These are phyloP conservation scores for Cheilosia vernalis DNA, from an alignment of 2,888 invertebrate species.

Conservation along the genomic window DNA sequence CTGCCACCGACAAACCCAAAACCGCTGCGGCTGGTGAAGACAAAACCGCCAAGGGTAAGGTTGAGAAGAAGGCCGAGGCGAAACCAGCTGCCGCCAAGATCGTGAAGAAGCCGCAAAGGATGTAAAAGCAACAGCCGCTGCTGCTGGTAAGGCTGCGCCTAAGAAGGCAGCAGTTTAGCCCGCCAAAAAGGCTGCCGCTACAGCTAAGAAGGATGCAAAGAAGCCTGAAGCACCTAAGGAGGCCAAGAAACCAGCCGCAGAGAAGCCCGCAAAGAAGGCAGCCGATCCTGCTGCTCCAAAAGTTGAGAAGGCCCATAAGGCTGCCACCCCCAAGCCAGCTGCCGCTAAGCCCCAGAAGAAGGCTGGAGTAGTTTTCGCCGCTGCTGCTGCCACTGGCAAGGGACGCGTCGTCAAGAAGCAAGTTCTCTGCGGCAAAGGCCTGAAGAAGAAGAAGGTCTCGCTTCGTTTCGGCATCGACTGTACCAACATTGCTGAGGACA, in stretches of 20 bases:
- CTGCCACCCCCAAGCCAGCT: slow-evolving; percentile 78
- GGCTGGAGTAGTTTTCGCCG: slow-evolving; percentile 78
- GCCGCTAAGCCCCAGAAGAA: slow-evolving; percentile 79
- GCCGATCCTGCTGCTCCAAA: slow-evolving; percentile 74
- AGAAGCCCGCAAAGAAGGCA: slow-evolving; percentile 72
- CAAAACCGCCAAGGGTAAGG: slow-evolving; percentile 81
- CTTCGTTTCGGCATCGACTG: slow-evolving; percentile 98
- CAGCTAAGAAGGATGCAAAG: slow-evolving; percentile 84
- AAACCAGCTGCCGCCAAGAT: slow-evolving; percentile 82
- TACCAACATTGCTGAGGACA: slow-evolving; percentile 99
- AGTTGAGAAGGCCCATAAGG: slow-evolving; percentile 77
- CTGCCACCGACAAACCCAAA: slow-evolving; percentile 80
- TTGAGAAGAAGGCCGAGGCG: slow-evolving; percentile 82
- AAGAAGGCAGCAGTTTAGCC: slow-evolving; percentile 84
- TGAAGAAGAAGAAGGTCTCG: slow-evolving; percentile 96
- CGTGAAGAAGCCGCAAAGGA: slow-evolving; percentile 82
- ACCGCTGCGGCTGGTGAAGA: slow-evolving; percentile 78
- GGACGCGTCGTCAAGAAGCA: slow-evolving; percentile 84
- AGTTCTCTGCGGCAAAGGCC: slow-evolving; percentile 89
- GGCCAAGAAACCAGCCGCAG: slow-evolving; percentile 82
- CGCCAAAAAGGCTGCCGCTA: slow-evolving; percentile 77
- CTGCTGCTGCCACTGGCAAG: slow-evolving; percentile 82
- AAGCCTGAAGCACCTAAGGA: slow-evolving; percentile 82
- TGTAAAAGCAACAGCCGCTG: slow-evolving; percentile 83
- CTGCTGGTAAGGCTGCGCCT: slow-evolving; percentile 75